phyloP scores from a whole-genome alignment of 1,140 invertebrate genomes.

The Brachionus asplanchnoidis region DNA sequence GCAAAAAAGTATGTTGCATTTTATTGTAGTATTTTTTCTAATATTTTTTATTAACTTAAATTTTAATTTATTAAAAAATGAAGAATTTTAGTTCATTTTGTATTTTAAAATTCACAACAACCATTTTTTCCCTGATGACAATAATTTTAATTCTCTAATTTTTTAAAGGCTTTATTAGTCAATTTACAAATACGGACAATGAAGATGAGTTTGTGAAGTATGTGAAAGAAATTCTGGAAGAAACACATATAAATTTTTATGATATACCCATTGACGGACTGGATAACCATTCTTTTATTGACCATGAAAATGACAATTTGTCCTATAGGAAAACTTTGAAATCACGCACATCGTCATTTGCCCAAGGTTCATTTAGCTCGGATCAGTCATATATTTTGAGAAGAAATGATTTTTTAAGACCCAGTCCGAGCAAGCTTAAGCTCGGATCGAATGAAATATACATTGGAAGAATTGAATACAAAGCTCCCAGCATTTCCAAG shows the following conservation, averaged over 20 bases:
- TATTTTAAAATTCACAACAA: too few relatives aligned
- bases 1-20: too few relatives aligned
- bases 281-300: background rate
- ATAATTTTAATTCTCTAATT: background rate
- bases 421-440: background rate
- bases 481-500: background rate
- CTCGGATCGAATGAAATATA: background rate
- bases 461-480: conserved; percentile 25
- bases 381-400: background rate
- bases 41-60: too few relatives aligned
- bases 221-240: conserved; percentile 3
- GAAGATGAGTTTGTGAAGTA: conserved; percentile 7
- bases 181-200: background rate
- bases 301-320: background rate
- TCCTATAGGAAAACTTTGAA: background rate
- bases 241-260: background rate
- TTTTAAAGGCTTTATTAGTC: background rate
- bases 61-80: too few relatives aligned
- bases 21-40: too few relatives aligned
- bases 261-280: background rate
- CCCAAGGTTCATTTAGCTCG: background rate
- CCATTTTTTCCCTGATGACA: background rate
- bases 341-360: background rate
- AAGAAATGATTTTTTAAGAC: background rate
- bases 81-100: too few relatives aligned